Percentiles rank a stretch among this genome's conserved stretches.
These are phyloP conservation scores for Bos indicus DNA, from an alignment of 2,113 vertebrate genomes.

Conservation along the genomic window DNA sequence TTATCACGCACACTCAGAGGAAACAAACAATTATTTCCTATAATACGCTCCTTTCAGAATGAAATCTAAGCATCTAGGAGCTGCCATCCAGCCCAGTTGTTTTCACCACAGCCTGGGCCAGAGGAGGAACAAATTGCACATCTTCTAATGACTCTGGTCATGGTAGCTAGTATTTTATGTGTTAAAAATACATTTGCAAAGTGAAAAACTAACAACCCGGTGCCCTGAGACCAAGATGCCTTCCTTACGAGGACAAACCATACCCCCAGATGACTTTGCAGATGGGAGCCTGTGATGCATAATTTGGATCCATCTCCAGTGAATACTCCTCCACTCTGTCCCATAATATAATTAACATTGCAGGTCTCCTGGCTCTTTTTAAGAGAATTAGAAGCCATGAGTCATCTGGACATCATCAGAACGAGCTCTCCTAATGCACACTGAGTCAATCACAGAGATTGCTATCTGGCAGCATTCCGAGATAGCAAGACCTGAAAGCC, in stretches of 20 bases:
- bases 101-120: not conserved
- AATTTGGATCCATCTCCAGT: constrained; percentile 76
- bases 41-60: not conserved
- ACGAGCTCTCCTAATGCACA: constrained; percentile 77
- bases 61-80: not conserved
- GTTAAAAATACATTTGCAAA: constrained; percentile 19
- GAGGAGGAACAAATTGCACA: not conserved
- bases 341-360: constrained; percentile 84
- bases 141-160: not conserved
- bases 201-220: not conserved
- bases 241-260: constrained; percentile 22
- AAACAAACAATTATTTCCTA: constrained; percentile 34
- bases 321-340: constrained; percentile 71
- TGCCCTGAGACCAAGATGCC: not conserved
- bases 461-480: constrained; percentile 81
- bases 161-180: constrained; percentile 9
- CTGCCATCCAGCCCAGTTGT: not conserved
- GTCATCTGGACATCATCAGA: constrained; percentile 82
- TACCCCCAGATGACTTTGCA: constrained; percentile 49
- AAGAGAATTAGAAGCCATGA: constrained; percentile 84
- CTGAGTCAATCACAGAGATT: constrained; percentile 86
- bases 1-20: constrained; percentile 9
- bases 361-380: constrained; percentile 81
- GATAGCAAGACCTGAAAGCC: constrained; percentile 74
- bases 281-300: constrained; percentile 55